Percentiles rank a stretch among this genome's conserved stretches.
Evolutionary conservation across 2,797 vertebrate genomes (phyloP).

Genomic region (Crocodylus rhombifer): DNA sequence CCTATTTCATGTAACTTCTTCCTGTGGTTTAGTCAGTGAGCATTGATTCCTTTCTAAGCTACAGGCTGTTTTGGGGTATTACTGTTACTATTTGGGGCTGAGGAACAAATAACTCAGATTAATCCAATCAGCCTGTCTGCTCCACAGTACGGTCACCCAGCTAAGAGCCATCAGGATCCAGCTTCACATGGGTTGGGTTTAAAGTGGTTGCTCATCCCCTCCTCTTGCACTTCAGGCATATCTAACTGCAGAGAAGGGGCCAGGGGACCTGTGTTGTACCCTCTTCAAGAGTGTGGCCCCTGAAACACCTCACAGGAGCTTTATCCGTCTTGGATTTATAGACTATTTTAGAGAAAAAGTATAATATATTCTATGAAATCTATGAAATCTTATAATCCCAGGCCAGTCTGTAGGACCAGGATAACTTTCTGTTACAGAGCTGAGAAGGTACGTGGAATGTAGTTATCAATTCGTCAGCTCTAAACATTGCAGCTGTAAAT

Average conservation of each 20-base stretch:
- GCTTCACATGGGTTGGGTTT: background rate
- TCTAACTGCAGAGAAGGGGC: background rate
- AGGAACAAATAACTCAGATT: no score
- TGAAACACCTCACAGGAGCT: conserved; percentile 5
- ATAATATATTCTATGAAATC: no score
- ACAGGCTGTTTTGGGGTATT: no score
- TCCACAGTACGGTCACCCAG: background rate
- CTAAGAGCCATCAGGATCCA: background rate
- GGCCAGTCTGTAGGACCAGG: background rate
- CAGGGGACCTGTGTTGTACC: conserved; percentile 13
- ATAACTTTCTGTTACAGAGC: conserved; percentile 25
- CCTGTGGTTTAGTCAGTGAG: background rate
- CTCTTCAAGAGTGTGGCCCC: background rate
- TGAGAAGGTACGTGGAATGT: conserved; percentile 42
- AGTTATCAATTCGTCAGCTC: conserved; percentile 24
- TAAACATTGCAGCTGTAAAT: conserved; percentile 19
- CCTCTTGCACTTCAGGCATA: background rate
- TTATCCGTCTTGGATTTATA: conserved; percentile 3
- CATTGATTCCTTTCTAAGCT: conserved; percentile 8
- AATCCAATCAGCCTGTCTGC: no score
- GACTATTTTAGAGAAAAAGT: conserved; percentile 4
- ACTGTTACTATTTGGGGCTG: no score
- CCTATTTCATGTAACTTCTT: conserved; percentile 16
- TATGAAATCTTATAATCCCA: background rate
- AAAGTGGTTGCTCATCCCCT: background rate